Conservation (phyloP, 2,113 vertebrate genomes). For the Platycercus adscitus region DNA sequence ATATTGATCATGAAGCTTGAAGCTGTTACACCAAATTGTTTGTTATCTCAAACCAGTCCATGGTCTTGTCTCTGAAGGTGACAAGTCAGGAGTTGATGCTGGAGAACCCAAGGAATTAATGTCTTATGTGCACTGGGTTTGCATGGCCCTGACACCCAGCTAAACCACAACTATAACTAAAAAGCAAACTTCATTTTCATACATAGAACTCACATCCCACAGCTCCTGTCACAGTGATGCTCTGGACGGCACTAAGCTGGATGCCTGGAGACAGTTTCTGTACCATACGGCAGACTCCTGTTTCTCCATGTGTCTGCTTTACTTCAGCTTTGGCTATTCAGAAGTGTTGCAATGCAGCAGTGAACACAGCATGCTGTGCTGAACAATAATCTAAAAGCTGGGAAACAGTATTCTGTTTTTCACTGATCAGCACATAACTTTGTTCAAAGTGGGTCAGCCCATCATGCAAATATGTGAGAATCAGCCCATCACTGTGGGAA, state of each 20-base stretch:
- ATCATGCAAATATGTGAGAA: background rate
- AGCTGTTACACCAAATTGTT: background rate
- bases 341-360: background rate
- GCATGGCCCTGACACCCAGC: background rate
- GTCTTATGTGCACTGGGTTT: background rate
- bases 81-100: background rate
- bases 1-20: background rate
- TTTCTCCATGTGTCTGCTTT: background rate
- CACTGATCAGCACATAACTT: conserved; percentile 24
- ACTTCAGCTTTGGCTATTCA: background rate
- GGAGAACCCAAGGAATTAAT: background rate
- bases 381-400: background rate
- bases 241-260: background rate
- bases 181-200: background rate
- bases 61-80: background rate
- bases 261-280: background rate
- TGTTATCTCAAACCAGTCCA: background rate
- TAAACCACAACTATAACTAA: background rate
- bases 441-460: conserved; percentile 34
- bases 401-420: background rate
- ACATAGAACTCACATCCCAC: background rate
- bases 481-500: background rate
- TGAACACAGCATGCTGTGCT: background rate
- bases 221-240: background rate
- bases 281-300: background rate